A percentile compares a stretch with the other conserved stretches of the same genome.
Conservation (phyloP, 2,113 vertebrate species). For the Phasianus colchicus region DNA sequence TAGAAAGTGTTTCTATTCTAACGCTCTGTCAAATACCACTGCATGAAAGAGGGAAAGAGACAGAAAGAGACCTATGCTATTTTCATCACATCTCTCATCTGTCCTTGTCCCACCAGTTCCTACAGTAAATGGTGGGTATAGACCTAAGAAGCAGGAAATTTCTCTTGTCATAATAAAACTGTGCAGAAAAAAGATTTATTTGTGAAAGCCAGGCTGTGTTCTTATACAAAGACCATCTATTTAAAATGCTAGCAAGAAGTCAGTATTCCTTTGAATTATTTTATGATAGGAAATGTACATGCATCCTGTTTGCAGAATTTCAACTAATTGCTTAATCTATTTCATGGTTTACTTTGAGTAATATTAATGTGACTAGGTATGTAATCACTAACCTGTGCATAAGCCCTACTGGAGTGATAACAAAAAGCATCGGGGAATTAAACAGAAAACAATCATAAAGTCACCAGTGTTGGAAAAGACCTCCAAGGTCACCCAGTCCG, state of each 20-base stretch:
- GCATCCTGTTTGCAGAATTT: not conserved
- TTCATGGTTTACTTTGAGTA: not conserved
- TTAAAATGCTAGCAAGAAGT: not conserved
- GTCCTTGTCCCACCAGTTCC: not conserved
- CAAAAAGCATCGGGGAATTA: not conserved
- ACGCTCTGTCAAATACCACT: not conserved
- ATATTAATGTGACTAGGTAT: not conserved
- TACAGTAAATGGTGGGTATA: constrained; percentile 28
- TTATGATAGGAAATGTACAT: not conserved
- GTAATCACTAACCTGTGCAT: not conserved
- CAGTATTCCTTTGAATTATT: not conserved
- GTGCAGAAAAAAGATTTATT: not conserved
- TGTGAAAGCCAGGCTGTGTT: not conserved
- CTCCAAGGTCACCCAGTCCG: too few relatives aligned
- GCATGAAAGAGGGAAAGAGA: not conserved
- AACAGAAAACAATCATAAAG: not conserved
- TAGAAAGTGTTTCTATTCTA: not conserved
- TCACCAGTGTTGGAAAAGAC: too few relatives aligned
- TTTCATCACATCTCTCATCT: not conserved
- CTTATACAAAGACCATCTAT: not conserved
- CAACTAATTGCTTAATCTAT: not conserved
- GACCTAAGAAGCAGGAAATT: constrained; percentile 39
- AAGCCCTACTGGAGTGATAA: not conserved
- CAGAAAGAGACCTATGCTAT: not conserved
- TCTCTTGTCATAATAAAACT: constrained; percentile 29